These are phyloP conservation scores for Icerya purchasi DNA, from an alignment of 2,888 invertebrate genomes.

Conservation along the genomic window DNA sequence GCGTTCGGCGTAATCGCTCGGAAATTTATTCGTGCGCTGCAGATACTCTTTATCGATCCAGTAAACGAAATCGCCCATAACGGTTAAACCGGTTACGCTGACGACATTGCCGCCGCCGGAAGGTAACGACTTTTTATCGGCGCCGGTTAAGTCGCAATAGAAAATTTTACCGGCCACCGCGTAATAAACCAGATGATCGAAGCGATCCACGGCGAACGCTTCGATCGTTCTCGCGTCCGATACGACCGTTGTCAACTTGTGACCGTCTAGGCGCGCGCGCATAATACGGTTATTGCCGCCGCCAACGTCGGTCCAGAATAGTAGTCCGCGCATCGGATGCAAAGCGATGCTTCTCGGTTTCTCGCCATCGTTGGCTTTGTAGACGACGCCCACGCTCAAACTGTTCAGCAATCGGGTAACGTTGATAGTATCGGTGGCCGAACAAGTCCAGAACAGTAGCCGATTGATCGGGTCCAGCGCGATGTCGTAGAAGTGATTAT, in stretches of 20 bases:
- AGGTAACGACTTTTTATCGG: slow-evolving; percentile 19
- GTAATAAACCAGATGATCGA: slow-evolving; percentile 59
- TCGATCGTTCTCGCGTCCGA: slow-evolving; percentile 43
- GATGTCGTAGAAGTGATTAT: slow-evolving; percentile 49
- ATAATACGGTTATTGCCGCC: slow-evolving; percentile 43
- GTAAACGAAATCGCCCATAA: slow-evolving; percentile 51
- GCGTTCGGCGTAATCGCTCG: too few species aligned
- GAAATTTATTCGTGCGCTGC: slow-evolving; percentile 42
- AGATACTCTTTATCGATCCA: slow-evolving; percentile 54
- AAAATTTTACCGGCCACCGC: slow-evolving; percentile 60
- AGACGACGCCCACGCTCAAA: slow-evolving; percentile 18
- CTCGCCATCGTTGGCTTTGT: slow-evolving; percentile 50
- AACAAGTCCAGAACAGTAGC: slow-evolving; percentile 72
- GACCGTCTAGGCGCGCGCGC: slow-evolving; percentile 55
- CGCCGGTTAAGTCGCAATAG: slow-evolving; percentile 56
- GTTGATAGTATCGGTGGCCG: slow-evolving; percentile 64
- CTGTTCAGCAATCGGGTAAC: slow-evolving; percentile 50
- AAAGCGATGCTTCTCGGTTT: slow-evolving; percentile 65
- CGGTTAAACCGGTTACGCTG: slow-evolving; percentile 39
- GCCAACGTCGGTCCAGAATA: slow-evolving; percentile 7
- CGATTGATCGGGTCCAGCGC: slow-evolving; percentile 68
- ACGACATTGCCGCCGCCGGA: slow-evolving; percentile 27
- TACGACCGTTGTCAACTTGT: slow-evolving; percentile 41
- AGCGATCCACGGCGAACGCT: slow-evolving; percentile 59
- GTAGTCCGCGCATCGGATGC: slow-evolving; percentile 57